Evolutionary conservation across 2,797 vertebrate genomes (phyloP).

Genomic region (Galago senegalensis): DNA sequence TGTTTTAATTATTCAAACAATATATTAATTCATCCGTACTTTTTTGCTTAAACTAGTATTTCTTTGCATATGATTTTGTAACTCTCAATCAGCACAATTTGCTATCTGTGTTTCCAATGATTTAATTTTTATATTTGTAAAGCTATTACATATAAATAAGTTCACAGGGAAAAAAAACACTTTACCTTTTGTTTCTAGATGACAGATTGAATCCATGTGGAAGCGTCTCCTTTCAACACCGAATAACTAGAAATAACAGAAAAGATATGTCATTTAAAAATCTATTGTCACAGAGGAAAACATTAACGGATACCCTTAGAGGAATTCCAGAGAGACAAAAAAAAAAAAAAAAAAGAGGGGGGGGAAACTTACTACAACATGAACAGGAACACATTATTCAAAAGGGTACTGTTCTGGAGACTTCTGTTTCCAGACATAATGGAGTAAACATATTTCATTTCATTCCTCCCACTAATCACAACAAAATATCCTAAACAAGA

Average conservation of each 20-base stretch:
- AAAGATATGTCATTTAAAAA: slow-evolving; percentile 5
- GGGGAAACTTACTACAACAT: background rate
- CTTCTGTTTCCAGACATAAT: background rate
- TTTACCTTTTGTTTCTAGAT: slow-evolving; percentile 35
- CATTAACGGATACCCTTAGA: background rate
- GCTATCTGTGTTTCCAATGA: slow-evolving; percentile 34
- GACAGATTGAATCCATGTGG: background rate
- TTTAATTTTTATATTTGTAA: background rate
- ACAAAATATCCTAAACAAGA: background rate
- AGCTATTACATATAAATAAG: background rate
- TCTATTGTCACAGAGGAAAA: background rate
- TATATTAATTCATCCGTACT: background rate
- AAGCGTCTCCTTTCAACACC: background rate
- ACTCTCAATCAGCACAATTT: slow-evolving; percentile 29
- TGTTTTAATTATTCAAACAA: background rate
- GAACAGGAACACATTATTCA: background rate
- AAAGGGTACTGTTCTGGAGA: background rate
- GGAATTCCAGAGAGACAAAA: background rate
- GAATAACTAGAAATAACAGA: slow-evolving; percentile 58
- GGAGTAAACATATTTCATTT: background rate
- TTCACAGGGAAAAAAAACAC: background rate
- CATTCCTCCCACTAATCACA: background rate
- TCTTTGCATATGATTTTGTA: background rate
- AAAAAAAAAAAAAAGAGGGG: background rate
- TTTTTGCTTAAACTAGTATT: slow-evolving; percentile 28